These are phyloP conservation scores for Capreolus pygargus DNA, from an alignment of 2,113 vertebrate genomes.

Conservation along the genomic window DNA sequence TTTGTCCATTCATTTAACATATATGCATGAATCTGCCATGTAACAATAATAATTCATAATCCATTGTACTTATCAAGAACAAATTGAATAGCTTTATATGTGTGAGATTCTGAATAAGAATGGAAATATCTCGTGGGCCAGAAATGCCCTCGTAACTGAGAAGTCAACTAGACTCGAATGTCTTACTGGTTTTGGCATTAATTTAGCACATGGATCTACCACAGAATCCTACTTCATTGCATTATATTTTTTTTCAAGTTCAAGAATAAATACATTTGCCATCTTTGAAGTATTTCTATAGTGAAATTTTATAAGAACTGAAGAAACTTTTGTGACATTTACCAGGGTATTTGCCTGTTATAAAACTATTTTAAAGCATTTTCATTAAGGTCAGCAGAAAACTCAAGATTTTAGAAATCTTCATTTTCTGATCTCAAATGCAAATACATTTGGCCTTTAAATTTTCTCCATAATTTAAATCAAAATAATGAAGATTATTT, in stretches of 20 bases:
- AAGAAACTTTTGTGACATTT: neutral
- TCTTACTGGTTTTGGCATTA: neutral
- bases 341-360: neutral
- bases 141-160: neutral
- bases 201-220: neutral
- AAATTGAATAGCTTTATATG: neutral
- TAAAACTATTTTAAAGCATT: neutral
- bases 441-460: constrained; percentile 4
- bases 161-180: neutral
- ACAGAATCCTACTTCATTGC: neutral
- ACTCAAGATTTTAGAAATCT: neutral
- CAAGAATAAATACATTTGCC: neutral
- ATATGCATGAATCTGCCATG: neutral
- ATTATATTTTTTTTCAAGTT: neutral
- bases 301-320: constrained; percentile 15
- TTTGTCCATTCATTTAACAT: neutral
- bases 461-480: neutral
- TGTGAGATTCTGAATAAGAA: neutral
- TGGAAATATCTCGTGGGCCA: neutral
- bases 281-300: neutral
- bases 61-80: neutral
- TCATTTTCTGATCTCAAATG: neutral
- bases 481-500: neutral
- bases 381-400: constrained; percentile 19
- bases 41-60: neutral